Evolutionary conservation across 2,113 vertebrate species (phyloP), one percentile per base, ranked within the genome.

Genomic region (Lethenteron camtschaticum): DNA sequence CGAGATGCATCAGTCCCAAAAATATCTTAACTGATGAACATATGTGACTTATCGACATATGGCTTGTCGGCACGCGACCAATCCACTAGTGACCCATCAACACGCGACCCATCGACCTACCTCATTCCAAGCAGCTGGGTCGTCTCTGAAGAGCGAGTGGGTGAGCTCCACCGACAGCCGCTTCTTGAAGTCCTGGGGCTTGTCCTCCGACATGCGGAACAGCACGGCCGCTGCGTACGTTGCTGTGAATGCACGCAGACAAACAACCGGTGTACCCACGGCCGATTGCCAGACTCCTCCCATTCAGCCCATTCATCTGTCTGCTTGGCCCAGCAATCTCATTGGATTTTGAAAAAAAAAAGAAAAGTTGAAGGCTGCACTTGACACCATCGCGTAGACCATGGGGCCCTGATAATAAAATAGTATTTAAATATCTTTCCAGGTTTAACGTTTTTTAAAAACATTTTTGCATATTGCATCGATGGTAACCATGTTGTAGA

Each of bases 171-270:
- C 95, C 0, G 92, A 99, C 58, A 99, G 87, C 7, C 92, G 82
- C 71, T 99, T 97, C 83, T 99, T 97, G 56, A 96, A 99, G 79
- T 99, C 91, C 71, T 99, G 95, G 10, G 95, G 92, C 77, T 97
- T 99, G 81, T 97, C 95, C 79, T 97, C 95, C 1, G 92, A 97
- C 92, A 99, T 97, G 16, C 92, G 88, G 85, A 99, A 99, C 74
- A 99, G 74, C 60, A 99, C 92, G 4, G 95, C 95, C 68, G 95
- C 92, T 68, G 95, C 95, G 0, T 99, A 99, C 0, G 95, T 99
- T 69, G 95, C 95, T 99, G 41, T n/a, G 2, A 66, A 41, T 7
- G 41, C 41, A 41, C 6, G 41, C 41, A 41, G 41, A 41, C 41
- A 41, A 41, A 41, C 41, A 41, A 41, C 41, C 41, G 41, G 41